Evolutionary conservation across 2,888 invertebrate genomes (phyloP).

Genomic region (Podotricha telesiphe): DNA sequence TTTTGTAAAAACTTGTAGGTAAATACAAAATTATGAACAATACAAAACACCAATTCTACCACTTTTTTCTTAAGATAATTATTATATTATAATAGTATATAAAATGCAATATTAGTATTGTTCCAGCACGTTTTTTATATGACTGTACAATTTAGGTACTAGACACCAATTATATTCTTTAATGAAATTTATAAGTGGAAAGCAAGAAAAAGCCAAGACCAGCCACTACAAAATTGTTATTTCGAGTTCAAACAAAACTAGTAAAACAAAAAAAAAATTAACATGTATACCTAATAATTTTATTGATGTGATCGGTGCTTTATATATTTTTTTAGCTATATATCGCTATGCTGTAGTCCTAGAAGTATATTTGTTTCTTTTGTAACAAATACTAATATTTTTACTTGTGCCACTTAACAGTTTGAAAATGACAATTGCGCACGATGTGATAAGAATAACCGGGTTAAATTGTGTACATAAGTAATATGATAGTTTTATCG

Average conservation of each 20-base stretch:
- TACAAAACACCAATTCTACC: background rate
- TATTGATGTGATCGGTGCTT: no score
- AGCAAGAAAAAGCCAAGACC: no score
- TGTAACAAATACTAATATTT: constrained; percentile 18
- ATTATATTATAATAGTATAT: background rate
- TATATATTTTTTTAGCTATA: no score
- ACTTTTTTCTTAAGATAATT: background rate
- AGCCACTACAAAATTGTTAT: no score
- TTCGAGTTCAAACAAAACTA: no score
- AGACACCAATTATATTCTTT: no score
- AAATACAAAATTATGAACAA: background rate
- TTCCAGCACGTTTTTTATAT: background rate
- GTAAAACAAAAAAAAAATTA: no score
- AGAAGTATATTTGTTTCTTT: background rate
- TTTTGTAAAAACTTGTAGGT: background rate
- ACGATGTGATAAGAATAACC: constrained; percentile 13
- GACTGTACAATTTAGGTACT: no score
- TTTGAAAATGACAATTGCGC: constrained; percentile 10
- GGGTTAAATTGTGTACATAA: background rate
- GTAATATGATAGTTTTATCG: background rate
- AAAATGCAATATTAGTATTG: background rate
- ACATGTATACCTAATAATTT: no score
- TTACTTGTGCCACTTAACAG: constrained; percentile 21
- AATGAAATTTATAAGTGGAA: no score
- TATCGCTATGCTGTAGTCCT: no score